Base-by-base conservation (phyloP, 2,113 vertebrate species). In the Caracal caracal region DNA sequence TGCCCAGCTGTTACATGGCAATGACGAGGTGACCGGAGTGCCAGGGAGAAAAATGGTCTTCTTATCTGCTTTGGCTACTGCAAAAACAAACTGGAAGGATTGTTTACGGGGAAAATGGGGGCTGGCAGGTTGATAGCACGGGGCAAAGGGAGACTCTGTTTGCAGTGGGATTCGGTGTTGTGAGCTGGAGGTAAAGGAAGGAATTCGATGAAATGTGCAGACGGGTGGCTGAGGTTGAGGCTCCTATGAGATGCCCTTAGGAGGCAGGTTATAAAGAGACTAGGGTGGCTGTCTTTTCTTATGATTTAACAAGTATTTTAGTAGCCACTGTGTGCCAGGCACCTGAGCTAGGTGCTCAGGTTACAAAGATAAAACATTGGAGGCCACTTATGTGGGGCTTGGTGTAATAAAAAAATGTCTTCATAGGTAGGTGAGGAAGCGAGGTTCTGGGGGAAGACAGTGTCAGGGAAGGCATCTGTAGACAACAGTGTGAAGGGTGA, bases 191-290 rank as follows among this genome's bases (percentile, higher is more conserved):
- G 20, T 33, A 26, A 12, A 82, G 26, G 53, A 71, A 78, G 68
- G 43, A 40, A n/a, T 43, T 43, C 0, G 0, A 24, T 63, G 16
- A 3, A 22, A 13, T 40, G 17, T 88, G 87, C 79, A 3, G 0
- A 26, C 16, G n/a, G 9, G 10, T 5, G 12, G 49, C 59, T 16
- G 49, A 43, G 37, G 6, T 37, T 5, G 16, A 79, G 5, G 4
- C 37, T 93, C 28, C 0, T 26, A 8, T 15, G 10, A 11, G 28
- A 51, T 49, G 13, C 22, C 53, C 28, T 85, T 51, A 56, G 63
- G 53, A 95, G 80, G 37, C 6, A 7, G 63, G 16, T 7, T 61
- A 26, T 81, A 30, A 59, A 53, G 81, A 28, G 51, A 24, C 30
- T 22, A n/a, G 30, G 3, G 8, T 0, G 0, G 30, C 51, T 61